These are phyloP conservation scores for Trissonchulus latispiculum DNA, from an alignment of 2,888 invertebrate species.

Conservation along the genomic window DNA sequence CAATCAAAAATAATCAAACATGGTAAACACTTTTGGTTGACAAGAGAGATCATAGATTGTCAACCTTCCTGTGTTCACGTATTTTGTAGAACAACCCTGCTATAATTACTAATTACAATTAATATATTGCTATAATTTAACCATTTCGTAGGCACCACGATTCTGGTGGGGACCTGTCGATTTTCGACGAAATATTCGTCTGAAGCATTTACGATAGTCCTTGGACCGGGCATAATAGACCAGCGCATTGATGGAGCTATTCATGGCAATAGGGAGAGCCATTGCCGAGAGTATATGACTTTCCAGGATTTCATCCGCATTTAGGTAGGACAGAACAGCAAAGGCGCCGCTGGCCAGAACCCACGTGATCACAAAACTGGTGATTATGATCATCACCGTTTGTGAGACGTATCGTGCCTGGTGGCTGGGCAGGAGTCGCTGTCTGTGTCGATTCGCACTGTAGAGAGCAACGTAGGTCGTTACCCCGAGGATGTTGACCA, in stretches of 20 bases:
- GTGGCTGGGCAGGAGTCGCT: neutral
- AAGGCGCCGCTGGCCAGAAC: neutral
- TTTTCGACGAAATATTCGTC: no score
- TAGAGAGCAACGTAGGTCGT: neutral
- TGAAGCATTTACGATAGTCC: neutral
- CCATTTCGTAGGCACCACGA: no score
- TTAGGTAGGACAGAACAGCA: neutral
- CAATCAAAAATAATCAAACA: no score
- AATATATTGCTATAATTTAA: no score
- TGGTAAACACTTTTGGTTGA: no score
- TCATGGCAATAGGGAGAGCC: neutral
- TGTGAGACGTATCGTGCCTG: neutral
- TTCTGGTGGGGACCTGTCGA: no score
- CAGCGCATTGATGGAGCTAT: neutral
- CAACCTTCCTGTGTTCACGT: no score
- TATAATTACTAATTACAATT: no score
- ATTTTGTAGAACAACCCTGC: no score
- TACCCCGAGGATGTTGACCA: neutral
- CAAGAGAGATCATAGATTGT: no score
- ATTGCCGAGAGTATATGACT: neutral
- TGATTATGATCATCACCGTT: neutral
- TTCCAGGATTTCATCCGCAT: neutral
- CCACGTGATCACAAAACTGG: neutral
- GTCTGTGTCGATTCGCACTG: neutral
- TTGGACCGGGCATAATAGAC: neutral